Percentiles rank a stretch among this genome's conserved stretches.
Evolutionary conservation across 2,113 vertebrate species (phyloP).

Genomic region (Larimichthys polyactis): DNA sequence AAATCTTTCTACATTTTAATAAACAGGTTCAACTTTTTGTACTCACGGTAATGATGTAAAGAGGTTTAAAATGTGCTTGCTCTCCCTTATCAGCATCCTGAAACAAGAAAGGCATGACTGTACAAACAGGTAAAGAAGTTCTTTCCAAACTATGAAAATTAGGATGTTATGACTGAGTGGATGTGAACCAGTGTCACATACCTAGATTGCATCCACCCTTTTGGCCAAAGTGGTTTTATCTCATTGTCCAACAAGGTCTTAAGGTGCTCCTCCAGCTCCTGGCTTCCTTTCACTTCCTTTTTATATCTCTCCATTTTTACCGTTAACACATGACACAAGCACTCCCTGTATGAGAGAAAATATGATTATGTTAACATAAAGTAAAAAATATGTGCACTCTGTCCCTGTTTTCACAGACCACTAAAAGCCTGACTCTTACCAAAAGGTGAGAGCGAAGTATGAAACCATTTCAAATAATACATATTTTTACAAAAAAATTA

Average conservation of each 20-base stretch:
- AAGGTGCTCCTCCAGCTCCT: constrained; percentile 90
- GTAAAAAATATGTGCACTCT: not conserved
- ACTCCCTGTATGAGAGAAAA: constrained; percentile 80
- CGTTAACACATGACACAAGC: constrained; percentile 88
- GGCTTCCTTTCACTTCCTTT: constrained; percentile 83
- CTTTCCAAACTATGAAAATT: not conserved
- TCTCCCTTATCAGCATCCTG: constrained; percentile 90
- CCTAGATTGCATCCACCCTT: constrained; percentile 98
- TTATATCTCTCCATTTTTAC: constrained; percentile 88
- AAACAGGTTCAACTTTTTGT: not conserved
- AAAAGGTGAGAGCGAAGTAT: not conserved
- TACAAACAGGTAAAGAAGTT: not conserved
- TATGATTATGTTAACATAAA: not conserved
- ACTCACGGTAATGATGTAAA: constrained; percentile 88
- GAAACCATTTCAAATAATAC: not conserved
- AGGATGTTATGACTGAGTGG: not conserved
- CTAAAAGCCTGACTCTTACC: not conserved
- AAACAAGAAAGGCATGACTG: constrained; percentile 19
- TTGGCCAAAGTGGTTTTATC: constrained; percentile 95
- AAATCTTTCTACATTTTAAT: not conserved
- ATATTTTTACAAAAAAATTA: too few relatives aligned
- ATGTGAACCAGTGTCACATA: constrained; percentile 54
- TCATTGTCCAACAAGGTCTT: constrained; percentile 91
- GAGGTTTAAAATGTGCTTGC: constrained; percentile 85
- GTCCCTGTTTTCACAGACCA: not conserved